Base-by-base conservation (phyloP, 1,140 invertebrate genomes). In the Aphidius gifuensis region DNA sequence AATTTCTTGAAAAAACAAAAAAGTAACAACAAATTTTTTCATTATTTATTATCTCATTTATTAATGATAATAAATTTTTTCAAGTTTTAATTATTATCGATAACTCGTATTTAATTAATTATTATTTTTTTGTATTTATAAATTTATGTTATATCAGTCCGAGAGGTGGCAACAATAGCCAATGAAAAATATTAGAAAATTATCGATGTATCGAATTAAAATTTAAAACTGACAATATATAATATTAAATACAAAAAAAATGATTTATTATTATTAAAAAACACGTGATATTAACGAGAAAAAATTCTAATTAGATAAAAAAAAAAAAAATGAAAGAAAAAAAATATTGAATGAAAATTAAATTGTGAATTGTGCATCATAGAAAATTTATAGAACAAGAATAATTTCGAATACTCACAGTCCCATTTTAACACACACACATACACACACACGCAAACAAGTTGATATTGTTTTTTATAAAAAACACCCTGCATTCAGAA, bases 71-170 rank as follows among this genome's bases (percentile, higher is more conserved):
- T 32, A 32, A 32, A 32, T 4, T 32, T 4, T 32, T 32, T 32
- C 23, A 32, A 32, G 23, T 32, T 32, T 32, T 32, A 32, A 32
- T 32, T 32, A 32, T 32, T 32, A 32, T 32, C 23, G 23, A 58
- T 58, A 46, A 61, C 43, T 46, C 56, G 2, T 47, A 38, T 44
- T 8, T 49, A 46, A 49, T 46, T 16, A n/a, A 48, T 49, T 47
- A 58, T 48, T n/a, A 47, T 21, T 11, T 46, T 32, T 62, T 50
- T 62, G 23, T 43, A 55, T 53, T 59, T 44, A 46, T 51, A 57
- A 47, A 64, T 46, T 64, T 64, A 64, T 48, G 62, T 64, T 51
- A 32, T 32, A 63, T 63, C 61, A 63, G 61, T 63, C 61, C 61
- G 61, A 63, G 61, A 58, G 44, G 48, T 59, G 61, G 61, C 61